phyloP scores from a whole-genome alignment of 2,888 invertebrate genomes.

The Esperia sulphurella region DNA sequence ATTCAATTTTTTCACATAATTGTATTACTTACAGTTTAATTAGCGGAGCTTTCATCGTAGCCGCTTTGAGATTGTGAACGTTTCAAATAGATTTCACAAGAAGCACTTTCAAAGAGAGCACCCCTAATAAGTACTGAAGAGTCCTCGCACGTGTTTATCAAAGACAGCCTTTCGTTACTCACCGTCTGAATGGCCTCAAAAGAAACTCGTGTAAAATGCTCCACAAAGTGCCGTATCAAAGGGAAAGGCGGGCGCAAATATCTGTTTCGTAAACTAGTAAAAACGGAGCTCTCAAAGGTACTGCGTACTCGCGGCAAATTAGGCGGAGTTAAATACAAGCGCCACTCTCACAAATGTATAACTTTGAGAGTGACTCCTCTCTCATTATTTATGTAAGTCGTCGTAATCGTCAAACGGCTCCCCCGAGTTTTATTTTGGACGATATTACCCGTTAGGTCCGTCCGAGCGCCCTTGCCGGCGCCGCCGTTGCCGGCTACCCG shows the following conservation, averaged over 20 bases:
- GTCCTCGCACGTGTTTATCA: slow-evolving; percentile 80
- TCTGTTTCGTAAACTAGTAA: slow-evolving; percentile 80
- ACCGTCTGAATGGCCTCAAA: slow-evolving; percentile 80
- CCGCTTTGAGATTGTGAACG: slow-evolving; percentile 76
- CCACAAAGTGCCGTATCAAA: slow-evolving; percentile 79
- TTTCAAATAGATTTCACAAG: slow-evolving; percentile 78
- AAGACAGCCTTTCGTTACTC: slow-evolving; percentile 80
- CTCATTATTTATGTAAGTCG: slow-evolving; percentile 75
- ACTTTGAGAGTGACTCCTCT: slow-evolving; percentile 69
- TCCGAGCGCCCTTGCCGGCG: slow-evolving; percentile 1
- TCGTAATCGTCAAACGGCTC: slow-evolving; percentile 65
- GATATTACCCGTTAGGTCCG: slow-evolving; percentile 27
- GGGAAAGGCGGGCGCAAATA: slow-evolving; percentile 78
- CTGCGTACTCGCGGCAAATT: slow-evolving; percentile 76
- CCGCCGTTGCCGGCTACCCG: slow-evolving; percentile 12
- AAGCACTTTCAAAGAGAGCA: slow-evolving; percentile 78
- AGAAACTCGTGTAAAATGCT: slow-evolving; percentile 80
- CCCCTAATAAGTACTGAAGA: slow-evolving; percentile 80
- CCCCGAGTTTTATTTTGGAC: slow-evolving; percentile 52
- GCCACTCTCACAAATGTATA: slow-evolving; percentile 67
- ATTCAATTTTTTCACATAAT: slow-evolving; percentile 74
- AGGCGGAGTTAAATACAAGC: slow-evolving; percentile 78
- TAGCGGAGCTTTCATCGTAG: slow-evolving; percentile 73
- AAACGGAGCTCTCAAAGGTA: slow-evolving; percentile 77
- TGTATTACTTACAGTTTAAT: slow-evolving; percentile 78